These are phyloP conservation scores for Drymonia ruficornis DNA, from an alignment of 2,888 invertebrate genomes.

Conservation along the genomic window DNA sequence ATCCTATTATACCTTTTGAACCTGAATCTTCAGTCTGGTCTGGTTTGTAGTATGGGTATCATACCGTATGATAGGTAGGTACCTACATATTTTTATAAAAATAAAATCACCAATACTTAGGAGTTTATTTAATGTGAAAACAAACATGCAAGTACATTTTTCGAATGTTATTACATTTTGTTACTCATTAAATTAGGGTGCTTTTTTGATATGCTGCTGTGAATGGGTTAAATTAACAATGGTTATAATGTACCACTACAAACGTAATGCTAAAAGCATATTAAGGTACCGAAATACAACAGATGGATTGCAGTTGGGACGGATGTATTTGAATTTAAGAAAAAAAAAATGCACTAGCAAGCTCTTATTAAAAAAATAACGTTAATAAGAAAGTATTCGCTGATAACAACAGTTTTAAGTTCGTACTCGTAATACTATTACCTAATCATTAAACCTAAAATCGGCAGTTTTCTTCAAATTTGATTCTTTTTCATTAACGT, in stretches of 20 bases:
- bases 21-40: too few species aligned
- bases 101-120: conserved; percentile 16
- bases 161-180: conserved; percentile 64
- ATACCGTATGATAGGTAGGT: too few species aligned
- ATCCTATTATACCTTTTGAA: too few species aligned
- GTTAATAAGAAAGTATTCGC: conserved; percentile 28
- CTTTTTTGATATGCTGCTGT: conserved; percentile 70
- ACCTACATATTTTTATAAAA: neutral
- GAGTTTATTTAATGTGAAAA: conserved; percentile 76
- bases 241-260: conserved; percentile 48
- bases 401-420: conserved; percentile 42
- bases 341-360: conserved; percentile 55
- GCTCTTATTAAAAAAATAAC: conserved; percentile 32
- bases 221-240: conserved; percentile 64
- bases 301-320: conserved; percentile 56
- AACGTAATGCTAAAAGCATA: conserved; percentile 54
- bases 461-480: conserved; percentile 46
- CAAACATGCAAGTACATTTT: conserved; percentile 81
- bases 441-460: conserved; percentile 42
- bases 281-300: conserved; percentile 41
- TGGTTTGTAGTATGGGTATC: too few species aligned
- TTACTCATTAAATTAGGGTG: conserved; percentile 59
- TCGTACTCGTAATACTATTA: conserved; percentile 33
- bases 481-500: conserved; percentile 34
- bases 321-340: conserved; percentile 46